Percentiles rank a stretch among this genome's conserved stretches.
Evolutionary conservation across 2,888 invertebrate genomes (phyloP).

Genomic region (Lysandra bellargus): DNA sequence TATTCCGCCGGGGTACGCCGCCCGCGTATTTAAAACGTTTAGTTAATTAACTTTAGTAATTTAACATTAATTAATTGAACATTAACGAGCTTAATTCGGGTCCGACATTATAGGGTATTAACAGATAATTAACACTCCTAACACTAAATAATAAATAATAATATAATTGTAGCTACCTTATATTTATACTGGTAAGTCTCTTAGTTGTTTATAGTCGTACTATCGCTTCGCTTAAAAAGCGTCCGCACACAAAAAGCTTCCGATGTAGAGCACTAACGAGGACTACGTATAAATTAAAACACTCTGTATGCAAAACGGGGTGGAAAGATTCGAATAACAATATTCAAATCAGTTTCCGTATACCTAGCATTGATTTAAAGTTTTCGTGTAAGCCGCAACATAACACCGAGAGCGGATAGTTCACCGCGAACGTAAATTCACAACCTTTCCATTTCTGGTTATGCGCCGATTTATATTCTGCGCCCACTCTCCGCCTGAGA

Average conservation of each 20-base stretch:
- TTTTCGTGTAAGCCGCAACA: conserved; percentile 32
- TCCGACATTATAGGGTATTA: not conserved
- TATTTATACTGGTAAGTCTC: not conserved
- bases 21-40: conserved; percentile 13
- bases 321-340: conserved; percentile 16
- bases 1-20: not conserved
- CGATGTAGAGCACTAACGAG: conserved; percentile 1
- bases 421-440: conserved; percentile 73
- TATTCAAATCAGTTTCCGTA: conserved; percentile 27
- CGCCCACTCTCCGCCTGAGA: conserved; percentile 79
- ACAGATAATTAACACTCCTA: not conserved
- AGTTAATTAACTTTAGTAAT: conserved; percentile 21
- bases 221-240: not conserved
- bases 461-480: conserved; percentile 80
- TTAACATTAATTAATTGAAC: not conserved
- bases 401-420: conserved; percentile 52
- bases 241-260: conserved; percentile 13
- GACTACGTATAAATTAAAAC: conserved; percentile 3
- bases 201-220: not conserved
- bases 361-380: conserved; percentile 27
- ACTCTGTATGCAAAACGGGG: conserved; percentile 16
- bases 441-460: conserved; percentile 77
- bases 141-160: not conserved
- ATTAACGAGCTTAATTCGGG: not conserved
- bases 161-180: not conserved